A percentile compares a stretch with the other conserved stretches of the same genome.
Evolutionary conservation across 2,888 invertebrate genomes (phyloP).

Genomic region (Odontocerum albicorne): DNA sequence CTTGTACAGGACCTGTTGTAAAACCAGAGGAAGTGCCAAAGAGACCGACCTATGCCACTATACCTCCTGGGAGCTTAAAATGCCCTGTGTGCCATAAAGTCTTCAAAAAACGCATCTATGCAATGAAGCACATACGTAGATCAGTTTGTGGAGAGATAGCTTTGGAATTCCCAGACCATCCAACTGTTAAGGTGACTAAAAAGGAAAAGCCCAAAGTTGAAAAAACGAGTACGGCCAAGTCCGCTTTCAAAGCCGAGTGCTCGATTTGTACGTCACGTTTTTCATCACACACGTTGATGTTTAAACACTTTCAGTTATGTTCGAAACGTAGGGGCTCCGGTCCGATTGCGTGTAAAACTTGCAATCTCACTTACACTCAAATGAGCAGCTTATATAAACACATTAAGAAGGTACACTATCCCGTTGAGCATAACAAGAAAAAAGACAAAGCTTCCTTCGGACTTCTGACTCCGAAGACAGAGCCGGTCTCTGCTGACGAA

Average conservation of each 20-base stretch:
- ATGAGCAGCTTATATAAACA: constrained; percentile 24
- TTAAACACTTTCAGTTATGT: constrained; percentile 29
- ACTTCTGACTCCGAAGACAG: constrained; percentile 3
- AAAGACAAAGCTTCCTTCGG: neutral
- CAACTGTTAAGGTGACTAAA: neutral
- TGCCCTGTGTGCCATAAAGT: constrained; percentile 24
- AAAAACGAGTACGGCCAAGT: neutral
- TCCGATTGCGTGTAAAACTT: constrained; percentile 28
- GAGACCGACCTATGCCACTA: neutral
- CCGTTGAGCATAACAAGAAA: neutral
- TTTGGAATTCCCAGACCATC: constrained; percentile 16
- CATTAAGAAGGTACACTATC: constrained; percentile 21
- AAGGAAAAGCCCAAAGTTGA: neutral
- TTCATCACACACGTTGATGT: constrained; percentile 21
- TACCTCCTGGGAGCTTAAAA: constrained; percentile 7
- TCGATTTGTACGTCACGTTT: constrained; percentile 31
- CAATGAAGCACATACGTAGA: constrained; percentile 16
- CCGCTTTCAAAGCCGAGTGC: constrained; percentile 26
- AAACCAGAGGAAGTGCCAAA: neutral
- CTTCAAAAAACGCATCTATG: constrained; percentile 24
- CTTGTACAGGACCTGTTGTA: constrained; percentile 5
- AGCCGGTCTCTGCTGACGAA: constrained; percentile 25
- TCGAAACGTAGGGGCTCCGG: constrained; percentile 14
- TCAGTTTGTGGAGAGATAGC: constrained; percentile 15
- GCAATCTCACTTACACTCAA: constrained; percentile 22